Conservation (phyloP, 2,113 vertebrate species). For the Bujurquina vittata region DNA sequence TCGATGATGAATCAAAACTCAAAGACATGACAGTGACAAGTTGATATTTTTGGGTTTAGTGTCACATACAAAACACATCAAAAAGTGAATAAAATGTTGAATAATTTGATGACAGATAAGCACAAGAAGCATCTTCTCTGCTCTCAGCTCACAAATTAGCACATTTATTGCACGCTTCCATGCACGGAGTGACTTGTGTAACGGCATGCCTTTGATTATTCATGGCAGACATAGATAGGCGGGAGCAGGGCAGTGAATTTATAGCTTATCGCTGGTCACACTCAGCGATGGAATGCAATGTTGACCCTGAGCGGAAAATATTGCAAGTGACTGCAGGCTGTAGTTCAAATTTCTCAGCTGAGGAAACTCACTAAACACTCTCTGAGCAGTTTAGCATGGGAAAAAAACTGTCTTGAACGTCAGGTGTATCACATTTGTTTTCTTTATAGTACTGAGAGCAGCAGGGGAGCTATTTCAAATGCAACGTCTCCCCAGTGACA, state of each 20-base stretch:
- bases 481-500: conserved; percentile 52
- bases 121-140: not conserved
- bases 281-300: conserved; percentile 57
- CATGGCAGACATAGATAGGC: conserved; percentile 56
- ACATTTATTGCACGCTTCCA: conserved; percentile 25
- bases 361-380: conserved; percentile 63
- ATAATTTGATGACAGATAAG: not conserved
- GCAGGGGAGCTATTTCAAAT: conserved; percentile 46
- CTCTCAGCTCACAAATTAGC: conserved; percentile 17
- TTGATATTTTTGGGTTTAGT: not conserved
- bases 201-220: conserved; percentile 62
- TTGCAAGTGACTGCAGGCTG: conserved; percentile 49
- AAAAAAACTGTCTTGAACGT: conserved; percentile 48
- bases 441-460: conserved; percentile 29
- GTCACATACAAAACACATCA: not conserved
- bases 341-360: conserved; percentile 65
- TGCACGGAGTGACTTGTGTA: conserved; percentile 11
- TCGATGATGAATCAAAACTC: not conserved
- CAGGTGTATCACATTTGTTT: conserved; percentile 33
- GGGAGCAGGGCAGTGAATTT: conserved; percentile 71
- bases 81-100: not conserved
- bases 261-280: conserved; percentile 74
- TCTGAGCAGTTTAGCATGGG: conserved; percentile 55
- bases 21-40: not conserved
- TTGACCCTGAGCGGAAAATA: conserved; percentile 73